Evolutionary conservation across 2,797 vertebrate genomes (phyloP).

Genomic region (Oreochromis mossambicus): DNA sequence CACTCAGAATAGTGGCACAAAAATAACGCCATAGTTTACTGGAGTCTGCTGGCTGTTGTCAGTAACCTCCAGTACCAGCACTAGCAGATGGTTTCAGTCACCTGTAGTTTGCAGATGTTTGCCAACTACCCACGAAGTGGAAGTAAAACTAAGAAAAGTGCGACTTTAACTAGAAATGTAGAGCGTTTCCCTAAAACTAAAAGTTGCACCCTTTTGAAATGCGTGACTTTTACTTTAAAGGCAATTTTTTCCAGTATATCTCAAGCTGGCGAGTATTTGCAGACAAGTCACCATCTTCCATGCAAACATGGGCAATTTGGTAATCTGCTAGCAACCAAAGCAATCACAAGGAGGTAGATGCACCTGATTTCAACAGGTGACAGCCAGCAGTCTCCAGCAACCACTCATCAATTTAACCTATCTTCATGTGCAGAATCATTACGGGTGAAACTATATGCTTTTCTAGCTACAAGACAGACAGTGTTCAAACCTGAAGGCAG

Average conservation of each 20-base stretch:
- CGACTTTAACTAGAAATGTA: neutral
- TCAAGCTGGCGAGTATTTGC: neutral
- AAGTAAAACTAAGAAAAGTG: neutral
- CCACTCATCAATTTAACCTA: accelerated
- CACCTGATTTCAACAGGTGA: neutral
- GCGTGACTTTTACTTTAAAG: neutral
- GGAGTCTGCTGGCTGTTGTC: neutral
- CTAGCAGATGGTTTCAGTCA: neutral
- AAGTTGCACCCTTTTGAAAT: neutral
- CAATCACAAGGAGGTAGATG: neutral
- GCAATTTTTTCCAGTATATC: neutral
- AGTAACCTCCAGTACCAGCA: neutral
- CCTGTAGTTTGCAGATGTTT: neutral
- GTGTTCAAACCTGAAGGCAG: neutral
- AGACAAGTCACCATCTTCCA: neutral
- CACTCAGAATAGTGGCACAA: too few relatives aligned
- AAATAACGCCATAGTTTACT: neutral
- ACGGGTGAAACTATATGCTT: neutral
- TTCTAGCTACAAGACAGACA: neutral
- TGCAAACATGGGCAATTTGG: neutral
- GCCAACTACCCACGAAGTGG: neutral
- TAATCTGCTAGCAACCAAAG: neutral
- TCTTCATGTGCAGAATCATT: neutral
- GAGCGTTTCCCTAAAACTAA: neutral
- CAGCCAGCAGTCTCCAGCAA: neutral